Percentiles rank a stretch among this genome's conserved stretches.
Evolutionary conservation across 2,113 vertebrate genomes (phyloP).

Genomic region (Leptodactylus fuscus): DNA sequence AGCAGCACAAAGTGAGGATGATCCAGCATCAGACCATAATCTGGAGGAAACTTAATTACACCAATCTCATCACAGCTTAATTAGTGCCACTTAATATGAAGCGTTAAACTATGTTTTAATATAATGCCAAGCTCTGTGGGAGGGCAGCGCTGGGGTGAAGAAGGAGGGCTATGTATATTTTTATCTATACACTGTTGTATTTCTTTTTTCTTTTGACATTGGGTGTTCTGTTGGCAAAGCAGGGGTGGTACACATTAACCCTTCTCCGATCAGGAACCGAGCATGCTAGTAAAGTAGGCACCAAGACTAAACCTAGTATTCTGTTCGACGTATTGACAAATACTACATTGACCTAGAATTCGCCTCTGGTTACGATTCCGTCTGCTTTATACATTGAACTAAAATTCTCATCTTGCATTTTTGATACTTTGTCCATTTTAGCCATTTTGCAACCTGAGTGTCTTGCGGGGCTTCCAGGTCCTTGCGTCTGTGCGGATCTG

Average conservation of each 20-base stretch:
- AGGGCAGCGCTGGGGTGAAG: conserved; percentile 50
- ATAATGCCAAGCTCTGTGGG: conserved; percentile 59
- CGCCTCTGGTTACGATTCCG: too few species aligned
- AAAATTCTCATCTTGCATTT: too few species aligned
- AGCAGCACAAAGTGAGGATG: conserved; percentile 56
- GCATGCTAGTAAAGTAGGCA: neutral
- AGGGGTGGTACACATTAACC: conserved; percentile 53
- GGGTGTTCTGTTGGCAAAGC: conserved; percentile 60
- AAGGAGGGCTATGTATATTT: conserved; percentile 54
- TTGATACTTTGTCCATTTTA: too few species aligned
- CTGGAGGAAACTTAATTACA: conserved; percentile 58
- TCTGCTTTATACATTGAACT: too few species aligned
- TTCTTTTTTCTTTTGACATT: conserved; percentile 45
- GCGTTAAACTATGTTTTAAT: conserved; percentile 59
- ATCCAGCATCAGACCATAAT: conserved; percentile 56
- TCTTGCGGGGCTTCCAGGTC: too few species aligned
- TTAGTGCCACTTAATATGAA: conserved; percentile 61
- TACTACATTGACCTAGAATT: too few species aligned
- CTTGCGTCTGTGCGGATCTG: too few species aligned
- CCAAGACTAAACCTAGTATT: neutral
- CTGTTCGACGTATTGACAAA: too few species aligned
- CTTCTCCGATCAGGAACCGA: neutral
- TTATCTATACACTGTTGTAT: conserved; percentile 55
- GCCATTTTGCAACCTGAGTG: too few species aligned
- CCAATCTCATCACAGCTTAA: conserved; percentile 56